Conservation (phyloP, 2,888 invertebrate genomes). For the Galerucella pusilla region DNA sequence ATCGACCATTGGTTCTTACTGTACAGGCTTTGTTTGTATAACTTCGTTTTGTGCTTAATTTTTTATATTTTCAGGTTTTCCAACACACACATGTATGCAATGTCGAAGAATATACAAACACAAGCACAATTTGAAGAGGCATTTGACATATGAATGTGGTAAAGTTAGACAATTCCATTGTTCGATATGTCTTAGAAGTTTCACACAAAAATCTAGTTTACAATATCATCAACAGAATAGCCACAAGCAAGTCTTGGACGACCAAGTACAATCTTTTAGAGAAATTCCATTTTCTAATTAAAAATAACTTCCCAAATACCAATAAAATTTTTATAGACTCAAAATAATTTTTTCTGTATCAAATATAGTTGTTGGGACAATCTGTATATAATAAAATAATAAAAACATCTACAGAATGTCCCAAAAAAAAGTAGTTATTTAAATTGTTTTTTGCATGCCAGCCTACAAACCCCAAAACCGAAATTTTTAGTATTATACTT, state of each 20-base stretch:
- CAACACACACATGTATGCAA: slow-evolving; percentile 29
- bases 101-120: slow-evolving; percentile 48
- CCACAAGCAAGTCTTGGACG: background rate
- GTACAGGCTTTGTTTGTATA: background rate
- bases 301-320: no score
- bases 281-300: background rate
- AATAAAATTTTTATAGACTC: no score
- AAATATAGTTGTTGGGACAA: no score
- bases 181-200: slow-evolving; percentile 44
- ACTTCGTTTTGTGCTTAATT: background rate
- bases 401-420: no score
- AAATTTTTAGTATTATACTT: slow-evolving; percentile 12
- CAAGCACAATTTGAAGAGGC: slow-evolving; percentile 44
- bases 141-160: slow-evolving; percentile 52
- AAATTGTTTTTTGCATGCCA: background rate
- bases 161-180: slow-evolving; percentile 50
- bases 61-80: slow-evolving; percentile 14
- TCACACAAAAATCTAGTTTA: slow-evolving; percentile 37
- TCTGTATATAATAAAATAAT: no score
- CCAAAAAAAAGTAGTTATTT: background rate
- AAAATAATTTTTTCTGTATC: no score
- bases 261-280: background rate
- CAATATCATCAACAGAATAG: background rate
- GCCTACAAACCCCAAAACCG: background rate
- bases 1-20: background rate